phyloP scores from a whole-genome alignment of 2,113 vertebrate genomes.

The Apteryx mantelli region DNA sequence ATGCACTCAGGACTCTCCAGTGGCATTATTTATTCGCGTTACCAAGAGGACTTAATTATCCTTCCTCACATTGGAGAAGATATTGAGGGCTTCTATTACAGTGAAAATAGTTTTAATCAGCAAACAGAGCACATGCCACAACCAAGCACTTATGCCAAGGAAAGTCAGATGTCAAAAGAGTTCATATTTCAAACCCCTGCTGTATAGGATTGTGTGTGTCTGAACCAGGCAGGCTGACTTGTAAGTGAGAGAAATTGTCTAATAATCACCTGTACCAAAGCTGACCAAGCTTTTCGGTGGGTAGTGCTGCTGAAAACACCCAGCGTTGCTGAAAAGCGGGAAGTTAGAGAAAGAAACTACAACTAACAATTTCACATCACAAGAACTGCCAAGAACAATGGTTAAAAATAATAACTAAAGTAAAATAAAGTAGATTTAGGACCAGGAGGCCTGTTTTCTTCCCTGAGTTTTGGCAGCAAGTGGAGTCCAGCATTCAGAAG shows the following conservation, averaged over 20 bases:
- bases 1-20: conserved; percentile 19
- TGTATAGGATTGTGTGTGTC: neutral
- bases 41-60: conserved; percentile 42
- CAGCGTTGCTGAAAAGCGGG: neutral
- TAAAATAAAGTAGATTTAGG: neutral
- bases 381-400: neutral
- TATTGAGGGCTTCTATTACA: neutral
- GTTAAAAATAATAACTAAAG: neutral
- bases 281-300: neutral
- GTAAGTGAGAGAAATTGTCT: rapidly evolving
- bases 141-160: neutral
- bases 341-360: neutral
- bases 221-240: neutral
- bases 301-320: neutral
- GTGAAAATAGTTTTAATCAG: conserved; percentile 30
- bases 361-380: neutral
- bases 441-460: neutral
- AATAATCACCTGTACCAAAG: neutral
- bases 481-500: neutral
- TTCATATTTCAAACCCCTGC: rapidly evolving
- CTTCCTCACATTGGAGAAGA: conserved; percentile 20
- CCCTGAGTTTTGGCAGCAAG: neutral
- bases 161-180: neutral
- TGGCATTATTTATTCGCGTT: conserved; percentile 39
- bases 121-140: neutral